Conservation (phyloP, 2,888 invertebrate genomes). For the Tenthredo livida region DNA sequence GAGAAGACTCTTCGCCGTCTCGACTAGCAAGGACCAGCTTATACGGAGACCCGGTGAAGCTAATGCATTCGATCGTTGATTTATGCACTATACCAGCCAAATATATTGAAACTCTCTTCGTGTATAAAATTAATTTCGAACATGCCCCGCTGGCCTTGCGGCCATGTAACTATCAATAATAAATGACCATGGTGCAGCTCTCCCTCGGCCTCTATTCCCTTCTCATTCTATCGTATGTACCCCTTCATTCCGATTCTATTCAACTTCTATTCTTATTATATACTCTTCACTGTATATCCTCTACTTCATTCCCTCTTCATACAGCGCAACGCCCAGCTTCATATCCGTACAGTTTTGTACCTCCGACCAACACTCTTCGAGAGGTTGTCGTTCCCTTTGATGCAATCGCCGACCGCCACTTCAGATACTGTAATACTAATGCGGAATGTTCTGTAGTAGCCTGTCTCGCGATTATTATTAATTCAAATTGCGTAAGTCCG, state of each 20-base stretch:
- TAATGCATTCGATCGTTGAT: conserved; percentile 75
- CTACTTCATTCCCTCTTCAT: not conserved
- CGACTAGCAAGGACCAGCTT: conserved; percentile 12
- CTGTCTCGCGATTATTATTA: conserved; percentile 42
- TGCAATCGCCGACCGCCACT: conserved; percentile 40
- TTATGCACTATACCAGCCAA: conserved; percentile 72
- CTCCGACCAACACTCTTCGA: conserved; percentile 13
- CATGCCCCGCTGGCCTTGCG: conserved; percentile 72
- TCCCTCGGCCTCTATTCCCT: conserved; percentile 49
- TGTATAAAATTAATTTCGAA: conserved; percentile 75
- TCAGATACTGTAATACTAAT: conserved; percentile 19
- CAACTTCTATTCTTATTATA: conserved; percentile 18
- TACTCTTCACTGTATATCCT: not conserved
- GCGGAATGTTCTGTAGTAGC: conserved; percentile 34
- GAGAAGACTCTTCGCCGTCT: not conserved
- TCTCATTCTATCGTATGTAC: not conserved
- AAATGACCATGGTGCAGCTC: conserved; percentile 58
- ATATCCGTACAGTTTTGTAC: conserved; percentile 1
- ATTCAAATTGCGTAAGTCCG: conserved; percentile 41
- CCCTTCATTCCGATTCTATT: conserved; percentile 52
- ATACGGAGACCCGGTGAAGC: conserved; percentile 60
- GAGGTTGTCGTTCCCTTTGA: conserved; percentile 40
- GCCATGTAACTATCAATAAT: conserved; percentile 76
- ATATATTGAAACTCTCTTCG: conserved; percentile 72
- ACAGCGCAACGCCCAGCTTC: not conserved